Conservation (phyloP, 2,888 invertebrate species). For the Torymus auratus region DNA sequence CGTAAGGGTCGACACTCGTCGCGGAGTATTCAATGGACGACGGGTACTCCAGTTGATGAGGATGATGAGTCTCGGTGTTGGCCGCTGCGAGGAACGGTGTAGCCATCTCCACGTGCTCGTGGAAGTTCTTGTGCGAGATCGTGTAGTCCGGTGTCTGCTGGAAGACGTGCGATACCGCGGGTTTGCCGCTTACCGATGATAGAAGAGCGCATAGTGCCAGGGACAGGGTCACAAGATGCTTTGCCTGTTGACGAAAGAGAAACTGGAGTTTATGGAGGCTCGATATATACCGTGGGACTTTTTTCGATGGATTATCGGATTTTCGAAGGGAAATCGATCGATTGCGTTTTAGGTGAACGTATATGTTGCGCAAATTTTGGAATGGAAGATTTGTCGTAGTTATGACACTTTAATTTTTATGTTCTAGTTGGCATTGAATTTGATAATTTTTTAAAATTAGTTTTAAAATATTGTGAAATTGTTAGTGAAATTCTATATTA, state of each 20-base stretch:
- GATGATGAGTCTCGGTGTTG: neutral
- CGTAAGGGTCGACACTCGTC: neutral
- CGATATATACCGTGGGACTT: no score
- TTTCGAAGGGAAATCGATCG: no score
- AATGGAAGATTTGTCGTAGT: no score
- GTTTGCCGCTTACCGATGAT: neutral
- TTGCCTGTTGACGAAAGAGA: constrained; percentile 6
- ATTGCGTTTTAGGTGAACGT: no score
- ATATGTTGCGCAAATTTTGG: no score
- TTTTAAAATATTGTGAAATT: no score
- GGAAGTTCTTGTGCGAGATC: constrained; percentile 23
- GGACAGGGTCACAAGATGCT: neutral
- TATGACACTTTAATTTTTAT: no score
- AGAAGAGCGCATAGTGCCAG: neutral
- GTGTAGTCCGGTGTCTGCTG: constrained; percentile 37
- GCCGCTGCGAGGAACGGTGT: neutral
- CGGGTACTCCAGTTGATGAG: neutral
- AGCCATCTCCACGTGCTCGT: neutral
- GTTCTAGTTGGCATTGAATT: no score
- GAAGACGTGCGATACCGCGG: constrained; percentile 24
- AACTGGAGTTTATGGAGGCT: no score
- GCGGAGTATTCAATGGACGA: neutral
- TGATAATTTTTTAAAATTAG: no score
- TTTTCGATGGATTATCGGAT: no score
- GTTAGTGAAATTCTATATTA: no score